Base-by-base conservation (phyloP, 2,113 vertebrate genomes). In the Pycnonotus jocosus region DNA sequence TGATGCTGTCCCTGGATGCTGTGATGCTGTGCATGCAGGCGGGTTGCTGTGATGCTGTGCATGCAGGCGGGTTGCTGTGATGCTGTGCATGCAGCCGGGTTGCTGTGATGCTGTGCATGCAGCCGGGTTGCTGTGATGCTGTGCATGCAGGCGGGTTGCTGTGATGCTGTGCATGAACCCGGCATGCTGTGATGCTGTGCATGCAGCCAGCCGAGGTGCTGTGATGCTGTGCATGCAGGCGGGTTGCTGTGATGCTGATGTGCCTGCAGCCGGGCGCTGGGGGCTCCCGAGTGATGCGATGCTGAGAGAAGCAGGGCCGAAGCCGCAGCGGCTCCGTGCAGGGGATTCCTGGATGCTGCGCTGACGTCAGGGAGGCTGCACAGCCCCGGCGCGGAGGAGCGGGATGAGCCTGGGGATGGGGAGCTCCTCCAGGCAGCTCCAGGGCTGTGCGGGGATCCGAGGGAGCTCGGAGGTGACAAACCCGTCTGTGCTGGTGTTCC, bases 301-400 rank as follows among this genome's bases (percentile, higher is more conserved):
- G 11, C 44, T 54, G n/a, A 1, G n/a, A 31, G 47, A 76, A 47
- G 2, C 33, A 20, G 50, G 40, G 72, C 64, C 7, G 6, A 78
- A 82, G 82, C 7, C 76, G 37, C 62, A 56, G 86, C 25, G 9
- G 93, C 53, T 89, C n/a, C 11, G 10, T 50, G 89, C 93, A 13
- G 94, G 93, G 95, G 95, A 96, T 95, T 90, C 93, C 95, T 40
- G 88, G 66, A 45, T 68, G 89, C 77, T 28, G 57, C 6, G 30
- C 84, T 95, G 92, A 95, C 65, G 71, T 96, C 86, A 94, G 72
- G 45, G 45, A 93, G 48, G 77, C 25, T 78, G 68, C 65, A 5
- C 72, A 71, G 90, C 84, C n/a, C 37, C 45, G 30, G n/a, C 33
- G 33, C 3, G 1, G 30, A 48, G 69, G 85, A 81, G 6, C 13